Percentiles rank a stretch among this genome's conserved stretches.
phyloP scores from a whole-genome alignment of 53 echinoderm and acorn worm species.

The Astropecten irregularis region DNA sequence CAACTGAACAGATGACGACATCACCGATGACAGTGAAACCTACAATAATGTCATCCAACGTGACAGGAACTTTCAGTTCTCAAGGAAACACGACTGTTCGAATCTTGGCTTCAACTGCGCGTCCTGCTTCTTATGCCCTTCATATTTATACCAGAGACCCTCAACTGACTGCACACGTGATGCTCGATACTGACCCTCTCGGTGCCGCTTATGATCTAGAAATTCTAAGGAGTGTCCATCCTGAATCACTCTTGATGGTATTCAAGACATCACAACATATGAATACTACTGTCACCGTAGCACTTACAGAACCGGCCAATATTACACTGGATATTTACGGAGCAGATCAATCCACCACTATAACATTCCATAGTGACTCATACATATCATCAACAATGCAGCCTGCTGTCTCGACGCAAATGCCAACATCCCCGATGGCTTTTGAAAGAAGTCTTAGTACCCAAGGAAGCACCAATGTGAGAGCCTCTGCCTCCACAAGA shows the following conservation, averaged over 20 bases:
- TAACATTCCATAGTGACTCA: background rate
- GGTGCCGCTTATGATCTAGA: background rate
- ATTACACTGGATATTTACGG: background rate
- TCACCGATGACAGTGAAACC: too few species aligned
- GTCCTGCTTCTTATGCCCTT: background rate
- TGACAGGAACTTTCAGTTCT: background rate
- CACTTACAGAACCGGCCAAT: constrained; percentile 4
- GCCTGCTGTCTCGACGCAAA: background rate
- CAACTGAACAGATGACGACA: too few species aligned
- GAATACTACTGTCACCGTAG: constrained; percentile 7
- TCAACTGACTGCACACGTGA: background rate
- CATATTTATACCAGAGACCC: background rate
- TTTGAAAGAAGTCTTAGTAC: background rate
- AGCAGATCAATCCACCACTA: background rate
- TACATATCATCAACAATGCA: background rate
- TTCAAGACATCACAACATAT: background rate
- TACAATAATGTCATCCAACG: too few species aligned
- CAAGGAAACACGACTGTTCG: background rate
- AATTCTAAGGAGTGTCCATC: background rate
- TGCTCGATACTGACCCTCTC: background rate
- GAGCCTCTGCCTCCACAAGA: background rate
- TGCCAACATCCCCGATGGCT: too few species aligned
- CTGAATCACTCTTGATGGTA: constrained; percentile 1
- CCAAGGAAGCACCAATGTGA: background rate
- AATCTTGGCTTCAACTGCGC: background rate